These are phyloP conservation scores for Rhincodon typus DNA, from an alignment of 2,797 vertebrate species.

Conservation along the genomic window DNA sequence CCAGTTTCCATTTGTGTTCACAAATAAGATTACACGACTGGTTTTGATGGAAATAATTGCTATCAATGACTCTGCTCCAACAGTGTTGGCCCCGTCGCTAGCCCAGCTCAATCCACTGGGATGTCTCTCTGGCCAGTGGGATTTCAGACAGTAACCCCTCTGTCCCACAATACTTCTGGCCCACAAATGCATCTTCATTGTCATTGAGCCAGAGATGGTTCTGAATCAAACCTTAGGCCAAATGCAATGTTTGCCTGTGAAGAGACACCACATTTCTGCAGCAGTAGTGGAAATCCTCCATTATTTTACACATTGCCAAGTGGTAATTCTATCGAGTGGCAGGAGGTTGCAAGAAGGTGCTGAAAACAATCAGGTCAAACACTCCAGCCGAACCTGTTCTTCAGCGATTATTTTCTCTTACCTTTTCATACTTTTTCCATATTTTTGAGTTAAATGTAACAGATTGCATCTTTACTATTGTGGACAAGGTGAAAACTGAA, in stretches of 20 bases:
- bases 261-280: not conserved
- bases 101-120: not conserved
- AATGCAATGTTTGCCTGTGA: not conserved
- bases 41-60: not conserved
- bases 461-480: not conserved
- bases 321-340: not conserved
- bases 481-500: not conserved
- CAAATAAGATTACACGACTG: not conserved
- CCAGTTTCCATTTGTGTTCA: not conserved
- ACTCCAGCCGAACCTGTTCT: not conserved
- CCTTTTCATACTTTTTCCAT: not conserved
- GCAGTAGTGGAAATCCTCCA: not conserved
- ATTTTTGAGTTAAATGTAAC: not conserved
- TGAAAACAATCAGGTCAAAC: not conserved
- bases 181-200: not conserved
- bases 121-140: not conserved
- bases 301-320: not conserved
- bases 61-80: not conserved
- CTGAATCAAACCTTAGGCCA: not conserved
- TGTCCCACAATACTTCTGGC: not conserved
- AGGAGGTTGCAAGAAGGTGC: not conserved
- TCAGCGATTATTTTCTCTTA: not conserved
- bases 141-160: too few relatives aligned
- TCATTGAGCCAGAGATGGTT: not conserved
- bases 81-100: not conserved